Base-by-base conservation (phyloP, 1,140 invertebrate genomes). In the Aleiodes sp. region DNA sequence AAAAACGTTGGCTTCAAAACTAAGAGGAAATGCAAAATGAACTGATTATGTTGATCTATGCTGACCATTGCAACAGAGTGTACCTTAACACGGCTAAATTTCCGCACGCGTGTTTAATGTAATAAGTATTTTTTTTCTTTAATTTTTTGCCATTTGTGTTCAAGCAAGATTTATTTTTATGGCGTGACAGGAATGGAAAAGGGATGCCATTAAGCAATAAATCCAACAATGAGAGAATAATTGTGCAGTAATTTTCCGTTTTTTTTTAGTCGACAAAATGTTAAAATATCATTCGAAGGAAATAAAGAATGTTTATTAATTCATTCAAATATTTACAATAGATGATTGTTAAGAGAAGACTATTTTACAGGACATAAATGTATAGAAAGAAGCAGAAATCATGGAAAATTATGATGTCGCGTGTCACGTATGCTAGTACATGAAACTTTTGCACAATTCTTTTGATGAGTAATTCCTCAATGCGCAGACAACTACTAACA, bases 171-270 rank as follows among this genome's bases (percentile, higher is more conserved):
- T 52, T 24, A 24, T 52, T 24, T 52, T 52, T 52, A 52, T 52
- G 10, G 46, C 46, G 46, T 52, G 46, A 52, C 19, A 21, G 21
- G 46, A 52, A 52, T 52, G n/a, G 46, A 16, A 52, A 21, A 52
- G 46, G 46, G 21, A 6, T 12, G 41, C 10, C 19, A 52, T 52
- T 52, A 16, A 52, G 46, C 1, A 52, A 52, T 24, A 52, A 9
- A 7, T 52, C 7, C 26, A 24, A 52, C 14, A 24, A 52, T 41
- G 39, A 8, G n/a, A 41, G n/a, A 14, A 16, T 43, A 43, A 16
- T 16, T 43, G 3, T 1, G 4, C n/a, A 4, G 16, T 4, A 26
- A 52, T 52, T 52, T 19, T 9, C 4, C 9, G 9, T 6, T 52
- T 52, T 52, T 52, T 6, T 21, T 46, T 0, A 24, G 10, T 52